phyloP scores from a whole-genome alignment of 2,888 invertebrate species.

The Drosophila rellima region DNA sequence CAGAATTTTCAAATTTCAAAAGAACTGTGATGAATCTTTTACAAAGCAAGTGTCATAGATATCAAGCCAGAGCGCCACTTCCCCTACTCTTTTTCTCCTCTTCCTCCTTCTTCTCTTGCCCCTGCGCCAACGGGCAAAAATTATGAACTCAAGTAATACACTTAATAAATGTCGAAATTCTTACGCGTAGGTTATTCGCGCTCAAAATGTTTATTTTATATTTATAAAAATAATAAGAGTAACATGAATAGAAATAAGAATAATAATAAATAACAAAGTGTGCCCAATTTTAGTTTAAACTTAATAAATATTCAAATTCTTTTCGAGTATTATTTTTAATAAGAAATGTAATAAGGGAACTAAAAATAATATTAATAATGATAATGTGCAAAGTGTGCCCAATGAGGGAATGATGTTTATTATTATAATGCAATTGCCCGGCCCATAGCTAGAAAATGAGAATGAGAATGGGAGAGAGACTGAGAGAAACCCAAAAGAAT shows the following conservation, averaged over 20 bases:
- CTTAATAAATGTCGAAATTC: slow-evolving; percentile 33
- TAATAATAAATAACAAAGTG: no score
- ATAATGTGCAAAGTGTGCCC: slow-evolving; percentile 10
- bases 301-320: no score
- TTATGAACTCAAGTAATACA: slow-evolving; percentile 29
- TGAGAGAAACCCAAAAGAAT: slow-evolving; percentile 23
- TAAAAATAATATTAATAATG: not conserved
- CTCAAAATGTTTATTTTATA: no score
- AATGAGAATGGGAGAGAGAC: slow-evolving; percentile 2
- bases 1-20: slow-evolving; percentile 11
- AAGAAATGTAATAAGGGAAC: no score
- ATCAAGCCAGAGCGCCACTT: not conserved
- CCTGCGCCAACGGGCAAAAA: slow-evolving; percentile 4
- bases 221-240: no score
- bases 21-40: slow-evolving; percentile 68
- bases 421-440: slow-evolving; percentile 45
- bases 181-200: slow-evolving; percentile 16
- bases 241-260: no score
- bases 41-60: slow-evolving; percentile 69
- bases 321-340: no score
- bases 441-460: not conserved
- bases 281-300: no score
- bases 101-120: not conserved
- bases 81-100: not conserved
- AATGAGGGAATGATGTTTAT: slow-evolving; percentile 2